Evolutionary conservation across 2,888 invertebrate genomes (phyloP).

Genomic region (Callimorpha dominula): DNA sequence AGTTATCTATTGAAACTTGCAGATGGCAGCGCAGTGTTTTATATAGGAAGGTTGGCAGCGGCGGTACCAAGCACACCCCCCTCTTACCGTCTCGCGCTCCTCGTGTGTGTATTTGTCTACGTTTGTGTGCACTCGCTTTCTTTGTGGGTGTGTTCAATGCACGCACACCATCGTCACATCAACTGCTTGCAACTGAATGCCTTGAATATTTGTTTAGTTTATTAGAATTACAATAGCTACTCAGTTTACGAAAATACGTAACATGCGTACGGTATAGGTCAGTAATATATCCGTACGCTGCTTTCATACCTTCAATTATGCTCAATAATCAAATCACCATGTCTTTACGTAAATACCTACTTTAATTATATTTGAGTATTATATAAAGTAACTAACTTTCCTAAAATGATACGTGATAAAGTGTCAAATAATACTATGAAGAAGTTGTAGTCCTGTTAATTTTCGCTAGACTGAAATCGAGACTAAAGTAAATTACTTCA

Average conservation of each 20-base stretch:
- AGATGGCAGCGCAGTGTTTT: constrained; percentile 86
- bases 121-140: constrained; percentile 39
- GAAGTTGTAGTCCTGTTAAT: constrained; percentile 22
- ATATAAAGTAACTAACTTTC: no score
- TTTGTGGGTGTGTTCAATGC: constrained; percentile 54
- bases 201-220: constrained; percentile 58
- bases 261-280: background rate
- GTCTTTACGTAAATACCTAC: no score
- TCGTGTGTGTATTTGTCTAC: constrained; percentile 21
- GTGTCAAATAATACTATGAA: background rate
- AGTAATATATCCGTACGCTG: background rate
- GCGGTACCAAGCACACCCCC: constrained; percentile 61
- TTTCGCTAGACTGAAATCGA: constrained; percentile 42
- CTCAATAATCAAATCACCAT: no score
- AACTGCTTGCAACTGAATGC: constrained; percentile 62
- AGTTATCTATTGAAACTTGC: constrained; percentile 86
- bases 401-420: background rate
- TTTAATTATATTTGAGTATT: no score
- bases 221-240: background rate
- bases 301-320: background rate
- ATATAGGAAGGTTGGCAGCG: constrained; percentile 76
- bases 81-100: constrained; percentile 52
- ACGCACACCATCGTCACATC: constrained; percentile 53
- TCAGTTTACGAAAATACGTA: background rate
- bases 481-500: background rate